phyloP scores from a whole-genome alignment of 2,113 vertebrate genomes.

The Corythaeola cristata region DNA sequence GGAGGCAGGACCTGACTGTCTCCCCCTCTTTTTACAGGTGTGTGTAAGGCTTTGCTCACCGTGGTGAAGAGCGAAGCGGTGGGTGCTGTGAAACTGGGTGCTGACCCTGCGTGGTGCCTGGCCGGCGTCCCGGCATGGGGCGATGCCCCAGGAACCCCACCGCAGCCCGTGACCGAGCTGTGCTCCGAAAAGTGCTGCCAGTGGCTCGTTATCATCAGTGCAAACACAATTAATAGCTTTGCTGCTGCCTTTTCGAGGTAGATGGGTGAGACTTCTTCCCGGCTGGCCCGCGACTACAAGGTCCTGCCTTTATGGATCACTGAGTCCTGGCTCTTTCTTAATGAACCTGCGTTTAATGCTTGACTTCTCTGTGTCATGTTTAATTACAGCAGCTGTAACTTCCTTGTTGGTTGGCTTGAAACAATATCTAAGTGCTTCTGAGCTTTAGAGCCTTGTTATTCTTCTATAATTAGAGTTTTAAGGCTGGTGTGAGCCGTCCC shows the following conservation, averaged over 20 bases:
- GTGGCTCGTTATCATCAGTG: not conserved
- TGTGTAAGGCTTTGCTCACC: not conserved
- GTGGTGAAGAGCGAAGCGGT: not conserved
- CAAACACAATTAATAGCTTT: slow-evolving; percentile 10
- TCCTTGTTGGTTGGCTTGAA: slow-evolving; percentile 45
- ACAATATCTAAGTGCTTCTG: slow-evolving; percentile 66
- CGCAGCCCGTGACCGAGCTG: not conserved
- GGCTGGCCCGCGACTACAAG: slow-evolving; percentile 24
- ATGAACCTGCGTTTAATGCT: slow-evolving; percentile 71
- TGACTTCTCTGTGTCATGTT: slow-evolving; percentile 67
- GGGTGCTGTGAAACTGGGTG: not conserved
- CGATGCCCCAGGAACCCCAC: not conserved
- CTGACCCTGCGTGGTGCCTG: not conserved
- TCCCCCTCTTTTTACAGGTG: accelerated
- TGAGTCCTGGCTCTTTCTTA: slow-evolving; percentile 17
- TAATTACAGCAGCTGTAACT: slow-evolving; percentile 72
- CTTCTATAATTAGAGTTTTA: slow-evolving; percentile 64
- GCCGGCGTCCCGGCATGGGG: accelerated
- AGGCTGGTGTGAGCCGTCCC: slow-evolving; percentile 34
- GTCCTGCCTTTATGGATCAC: slow-evolving; percentile 64
- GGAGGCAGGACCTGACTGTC: not conserved
- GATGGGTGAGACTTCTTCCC: not conserved
- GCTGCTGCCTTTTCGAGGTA: not conserved
- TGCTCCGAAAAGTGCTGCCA: not conserved
- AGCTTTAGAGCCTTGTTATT: slow-evolving; percentile 64